Evolutionary conservation across 2,888 invertebrate genomes (phyloP), one percentile per base, ranked within the genome.

Genomic region (Amblyteles armatorius): DNA sequence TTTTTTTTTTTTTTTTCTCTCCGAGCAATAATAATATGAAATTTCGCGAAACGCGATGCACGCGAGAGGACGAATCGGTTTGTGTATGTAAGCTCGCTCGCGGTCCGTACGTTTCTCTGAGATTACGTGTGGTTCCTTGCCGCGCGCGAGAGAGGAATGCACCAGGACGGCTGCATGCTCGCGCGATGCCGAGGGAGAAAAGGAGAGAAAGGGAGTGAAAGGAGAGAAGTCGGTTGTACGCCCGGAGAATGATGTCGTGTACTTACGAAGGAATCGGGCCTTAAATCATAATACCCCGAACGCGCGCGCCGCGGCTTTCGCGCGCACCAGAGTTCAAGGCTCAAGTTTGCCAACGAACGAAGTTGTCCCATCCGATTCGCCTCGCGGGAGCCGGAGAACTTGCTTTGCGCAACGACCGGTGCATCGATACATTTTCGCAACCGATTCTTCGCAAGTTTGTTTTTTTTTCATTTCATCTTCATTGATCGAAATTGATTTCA

Each of bases 251-350:
- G 60, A 68, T 52, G 63, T 69, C 60, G 68, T 69, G 74, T 74
- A 83, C 44, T 74, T 79, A 50, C 63, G 40, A 55, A 79, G 48
- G 63, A 63, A 57, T 63, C 55, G 69, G 63, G 60, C 40, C 72
- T 77, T 84, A 80, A 80, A 83, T 83, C 83, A 83, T 76, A 76
- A 80, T 68, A 69, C 26, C 52, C 71, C 52, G 69, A 69, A 79
- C 52, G 69, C 63, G 16, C 19, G 48, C 68, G 19, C n/a, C n/a
- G 11, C n/a, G 19, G 78, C 55, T 55, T 68, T 65, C 6, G 65
- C n/a, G 57, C 63, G 29, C 19, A 40, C 63, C 33, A 65, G 26
- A 77, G 77, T 65, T 60, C 63, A 67, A 77, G 77, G 77, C 50
- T 77, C 67, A 40, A 77, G 19, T 36, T 55, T 67, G 29, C 67